Conservation (phyloP, 1,140 invertebrate species). For the Lasioglossum albipes region DNA sequence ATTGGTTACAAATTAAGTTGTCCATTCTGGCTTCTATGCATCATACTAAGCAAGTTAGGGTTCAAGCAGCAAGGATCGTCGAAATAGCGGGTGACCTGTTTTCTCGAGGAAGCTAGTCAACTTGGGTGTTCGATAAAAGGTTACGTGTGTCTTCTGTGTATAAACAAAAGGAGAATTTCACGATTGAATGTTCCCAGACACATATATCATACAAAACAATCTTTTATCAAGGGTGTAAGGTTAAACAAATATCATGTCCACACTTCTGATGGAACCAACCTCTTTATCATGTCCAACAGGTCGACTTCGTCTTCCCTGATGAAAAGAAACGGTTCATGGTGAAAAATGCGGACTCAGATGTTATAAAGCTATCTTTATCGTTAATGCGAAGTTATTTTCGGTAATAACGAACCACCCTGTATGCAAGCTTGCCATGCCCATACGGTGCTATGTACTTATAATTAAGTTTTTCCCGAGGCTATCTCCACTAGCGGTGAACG, state of each 20-base stretch:
- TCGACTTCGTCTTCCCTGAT: constrained; percentile 69
- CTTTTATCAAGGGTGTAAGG: background rate
- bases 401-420: background rate
- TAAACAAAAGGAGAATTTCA: background rate
- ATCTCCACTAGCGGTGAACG: background rate
- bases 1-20: background rate
- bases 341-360: background rate
- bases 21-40: background rate
- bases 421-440: background rate
- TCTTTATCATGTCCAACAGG: constrained; percentile 68
- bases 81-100: no score
- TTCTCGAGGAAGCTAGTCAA: background rate
- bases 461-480: background rate
- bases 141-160: background rate
- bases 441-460: background rate
- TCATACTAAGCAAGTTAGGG: background rate
- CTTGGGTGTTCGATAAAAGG: background rate
- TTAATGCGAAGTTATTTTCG: no score
- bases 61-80: no score
- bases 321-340: constrained; percentile 18
- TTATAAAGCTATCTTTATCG: background rate
- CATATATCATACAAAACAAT: background rate
- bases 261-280: constrained; percentile 69
- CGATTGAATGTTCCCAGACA: background rate
- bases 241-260: constrained; percentile 19